Base-by-base conservation (phyloP, 2,888 invertebrate genomes). In the Nomada fabriciana region DNA sequence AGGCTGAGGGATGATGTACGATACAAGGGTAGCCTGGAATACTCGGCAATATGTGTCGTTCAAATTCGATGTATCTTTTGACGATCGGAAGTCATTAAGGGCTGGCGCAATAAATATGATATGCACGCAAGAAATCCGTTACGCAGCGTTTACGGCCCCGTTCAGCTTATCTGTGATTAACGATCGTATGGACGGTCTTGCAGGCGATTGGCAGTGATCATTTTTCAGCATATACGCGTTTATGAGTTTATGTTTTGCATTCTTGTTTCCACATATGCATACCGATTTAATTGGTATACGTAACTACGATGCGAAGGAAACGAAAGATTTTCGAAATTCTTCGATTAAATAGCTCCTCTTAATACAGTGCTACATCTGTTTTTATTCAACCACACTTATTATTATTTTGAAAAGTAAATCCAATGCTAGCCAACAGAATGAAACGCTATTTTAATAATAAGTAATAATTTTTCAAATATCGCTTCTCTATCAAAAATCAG, bases 161-260 rank as follows among this genome's bases (percentile, higher is more conserved):
- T 69, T 52, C 61, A 29, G 61, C 68, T 78, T 75, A 78, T 78
- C 78, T 61, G 50, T 78, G 78, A 78, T 78, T 78, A 78, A 78
- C 63, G 78, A 78, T 67, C 76, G 61, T n/a, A 61, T 29, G 55
- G 47, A 77, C n/a, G 60, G 47, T 23, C 42, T 76, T 29, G 43
- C 52, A 1, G 36, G n/a, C 47, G 36, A 53, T 13, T 47, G n/a
- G 29, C 13, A 52, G 25, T 5, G 55, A 57, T 76, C 42, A 29
- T 57, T 64, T 55, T 60, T 73, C 65, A 63, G 20, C 25, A 18
- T 43, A 57, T n/a, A 57, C 59, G 72, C 63, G 63, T 63, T 63
- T 63, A 63, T 23, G 23, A 20, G 43, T 47, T 43, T 47, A 2
- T 4, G 4, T 36, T 59, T 50, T 13, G 10, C 5, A n/a, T 63